Evolutionary conservation across 2,797 vertebrate genomes (phyloP).

Genomic region (Hippopotamyrus pictus): DNA sequence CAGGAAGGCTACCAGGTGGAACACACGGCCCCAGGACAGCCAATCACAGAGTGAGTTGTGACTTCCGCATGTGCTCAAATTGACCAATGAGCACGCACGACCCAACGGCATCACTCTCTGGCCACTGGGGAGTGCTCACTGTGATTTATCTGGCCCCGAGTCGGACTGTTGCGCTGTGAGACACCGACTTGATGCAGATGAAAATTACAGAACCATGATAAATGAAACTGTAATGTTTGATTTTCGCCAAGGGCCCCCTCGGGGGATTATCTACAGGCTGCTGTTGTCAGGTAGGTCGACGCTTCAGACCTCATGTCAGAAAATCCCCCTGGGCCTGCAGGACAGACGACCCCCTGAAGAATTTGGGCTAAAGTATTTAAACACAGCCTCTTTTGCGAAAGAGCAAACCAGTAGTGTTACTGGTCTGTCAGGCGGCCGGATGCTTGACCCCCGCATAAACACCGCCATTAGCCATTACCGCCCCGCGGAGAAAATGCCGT

Average conservation of each 20-base stretch:
- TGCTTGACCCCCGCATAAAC: constrained; percentile 39
- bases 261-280: not conserved
- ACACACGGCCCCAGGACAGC: constrained; percentile 76
- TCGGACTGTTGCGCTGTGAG: not conserved
- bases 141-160: not conserved
- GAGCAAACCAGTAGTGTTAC: constrained; percentile 9
- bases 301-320: not conserved
- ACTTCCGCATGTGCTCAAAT: not conserved
- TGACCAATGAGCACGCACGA: not conserved
- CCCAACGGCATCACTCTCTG: not conserved
- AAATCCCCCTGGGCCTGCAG: not conserved
- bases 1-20: constrained; percentile 88
- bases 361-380: not conserved
- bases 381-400: not conserved
- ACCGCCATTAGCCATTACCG: constrained; percentile 27
- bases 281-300: not conserved
- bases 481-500: constrained; percentile 40
- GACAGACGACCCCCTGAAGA: not conserved
- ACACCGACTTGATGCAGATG: not conserved
- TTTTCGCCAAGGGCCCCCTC: not conserved
- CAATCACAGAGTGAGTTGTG: constrained; percentile 71
- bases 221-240: not conserved
- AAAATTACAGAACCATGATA: not conserved
- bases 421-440: constrained; percentile 27
- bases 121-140: not conserved